A percentile compares a stretch with the other conserved stretches of the same genome.
Conservation (phyloP, 2,797 vertebrate genomes). For the Phalanger gymnotis region DNA sequence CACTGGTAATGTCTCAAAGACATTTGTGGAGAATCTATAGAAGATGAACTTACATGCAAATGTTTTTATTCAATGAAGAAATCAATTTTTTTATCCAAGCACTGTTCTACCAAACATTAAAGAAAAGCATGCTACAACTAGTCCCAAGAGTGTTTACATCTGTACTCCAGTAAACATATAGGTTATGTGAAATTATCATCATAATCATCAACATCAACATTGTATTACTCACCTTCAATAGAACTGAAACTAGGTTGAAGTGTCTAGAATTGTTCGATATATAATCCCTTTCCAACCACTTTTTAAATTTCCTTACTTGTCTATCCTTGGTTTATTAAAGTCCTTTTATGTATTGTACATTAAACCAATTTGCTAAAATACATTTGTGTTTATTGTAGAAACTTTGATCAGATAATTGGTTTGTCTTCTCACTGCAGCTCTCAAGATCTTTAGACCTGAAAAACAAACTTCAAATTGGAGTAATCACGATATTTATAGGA, state of each 20-base stretch:
- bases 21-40: not conserved
- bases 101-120: not conserved
- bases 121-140: not conserved
- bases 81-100: not conserved
- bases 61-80: not conserved
- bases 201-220: not conserved
- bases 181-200: not conserved
- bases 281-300: not conserved
- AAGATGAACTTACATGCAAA: not conserved
- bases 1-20: not conserved
- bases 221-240: not conserved
- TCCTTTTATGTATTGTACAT: not conserved
- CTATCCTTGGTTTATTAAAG: not conserved
- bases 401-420: conserved; percentile 9
- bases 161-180: not conserved
- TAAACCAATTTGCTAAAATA: not conserved
- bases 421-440: conserved; percentile 37
- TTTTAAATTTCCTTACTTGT: not conserved
- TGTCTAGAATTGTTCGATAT: not conserved
- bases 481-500: conserved; percentile 61
- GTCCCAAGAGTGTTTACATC: not conserved
- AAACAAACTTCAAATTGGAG: conserved; percentile 16
- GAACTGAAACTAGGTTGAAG: not conserved
- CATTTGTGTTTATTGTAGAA: not conserved
- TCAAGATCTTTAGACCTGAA: conserved; percentile 21